Evolutionary conservation across 2,888 invertebrate species (phyloP), one percentile per base, ranked within the genome.

Genomic region (Platycheirus albimanus): DNA sequence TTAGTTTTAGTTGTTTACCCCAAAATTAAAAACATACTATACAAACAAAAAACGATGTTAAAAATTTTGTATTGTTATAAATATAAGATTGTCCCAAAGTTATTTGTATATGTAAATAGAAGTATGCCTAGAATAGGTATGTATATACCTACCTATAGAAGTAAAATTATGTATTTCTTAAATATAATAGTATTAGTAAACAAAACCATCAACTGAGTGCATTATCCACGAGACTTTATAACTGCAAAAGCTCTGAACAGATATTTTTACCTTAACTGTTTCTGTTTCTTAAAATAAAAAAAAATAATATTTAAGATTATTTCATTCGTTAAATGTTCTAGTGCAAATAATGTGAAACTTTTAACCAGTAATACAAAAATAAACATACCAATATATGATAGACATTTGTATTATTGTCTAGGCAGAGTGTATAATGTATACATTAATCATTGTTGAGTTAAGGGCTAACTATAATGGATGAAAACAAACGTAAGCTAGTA

Each of bases 31-130:
- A 45, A 58, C 67, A 15, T 64, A 28, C n/a, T 75, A 28, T 70
- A 43, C 52, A 76, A 81, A 51, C 51, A 80, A 69, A 17, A 30
- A 75, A 43, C 10, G 38, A 19, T 51, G 11, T 28, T 43, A 51
- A 24, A 63, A 51, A 71, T 83, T 83, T 78, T 83, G 71, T 83
- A 83, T 83, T 83, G 81, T 78, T 83, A 43, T 77, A 83, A 72
- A 77, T 78, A 71, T 83, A 83, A 83, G 71, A 83, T 67, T 83
- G 49, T 67, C 71, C 81, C 81, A 83, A 54, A 72, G 81, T 83
- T 77, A 83, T 28, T 61, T 79, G n/a, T 77, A 77, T 67, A 72
- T 78, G 63, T 72, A 67, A 45, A 24, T 3, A 67, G 24, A 20
- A 52, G 38, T 28, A 30, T n/a, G n/a, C n/a, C n/a, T n/a, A n/a